Evolutionary conservation across 2,113 vertebrate species (phyloP).

Genomic region (Anarhynchus alexandrinus): DNA sequence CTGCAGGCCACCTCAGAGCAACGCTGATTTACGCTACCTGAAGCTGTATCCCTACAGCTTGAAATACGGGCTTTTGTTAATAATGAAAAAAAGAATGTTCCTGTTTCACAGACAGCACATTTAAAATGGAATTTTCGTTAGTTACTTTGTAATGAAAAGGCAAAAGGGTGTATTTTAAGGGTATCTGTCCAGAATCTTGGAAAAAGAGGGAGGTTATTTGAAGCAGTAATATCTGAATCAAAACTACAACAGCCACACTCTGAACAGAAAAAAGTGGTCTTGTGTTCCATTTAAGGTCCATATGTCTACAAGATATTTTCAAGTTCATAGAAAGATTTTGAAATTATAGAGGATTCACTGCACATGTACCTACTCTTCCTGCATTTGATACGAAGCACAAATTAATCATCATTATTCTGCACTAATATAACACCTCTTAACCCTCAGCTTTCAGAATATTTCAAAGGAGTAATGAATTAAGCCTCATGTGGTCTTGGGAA

Average conservation of each 20-base stretch:
- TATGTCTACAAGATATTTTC: neutral
- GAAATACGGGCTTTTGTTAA: constrained; percentile 18
- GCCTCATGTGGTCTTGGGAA: neutral
- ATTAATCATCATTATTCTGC: constrained; percentile 46
- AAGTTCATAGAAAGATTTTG: neutral
- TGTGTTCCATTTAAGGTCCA: neutral
- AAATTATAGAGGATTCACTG: neutral
- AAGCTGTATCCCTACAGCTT: neutral
- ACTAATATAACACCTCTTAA: constrained; percentile 43
- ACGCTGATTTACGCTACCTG: constrained; percentile 46
- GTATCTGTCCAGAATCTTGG: neutral
- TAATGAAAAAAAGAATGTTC: neutral
- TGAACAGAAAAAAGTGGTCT: neutral
- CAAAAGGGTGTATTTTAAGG: neutral
- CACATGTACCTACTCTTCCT: neutral
- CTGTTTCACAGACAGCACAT: neutral
- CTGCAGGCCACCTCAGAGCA: constrained; percentile 8
- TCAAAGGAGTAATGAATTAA: constrained; percentile 47
- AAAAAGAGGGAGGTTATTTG: neutral
- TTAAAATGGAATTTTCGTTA: constrained; percentile 34
- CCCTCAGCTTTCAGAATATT: constrained; percentile 31
- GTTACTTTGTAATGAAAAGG: neutral
- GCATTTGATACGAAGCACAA: neutral
- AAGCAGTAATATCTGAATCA: neutral
- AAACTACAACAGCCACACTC: neutral